These are phyloP conservation scores for Picathartes gymnocephalus DNA, from an alignment of 2,113 vertebrate genomes.

Conservation along the genomic window DNA sequence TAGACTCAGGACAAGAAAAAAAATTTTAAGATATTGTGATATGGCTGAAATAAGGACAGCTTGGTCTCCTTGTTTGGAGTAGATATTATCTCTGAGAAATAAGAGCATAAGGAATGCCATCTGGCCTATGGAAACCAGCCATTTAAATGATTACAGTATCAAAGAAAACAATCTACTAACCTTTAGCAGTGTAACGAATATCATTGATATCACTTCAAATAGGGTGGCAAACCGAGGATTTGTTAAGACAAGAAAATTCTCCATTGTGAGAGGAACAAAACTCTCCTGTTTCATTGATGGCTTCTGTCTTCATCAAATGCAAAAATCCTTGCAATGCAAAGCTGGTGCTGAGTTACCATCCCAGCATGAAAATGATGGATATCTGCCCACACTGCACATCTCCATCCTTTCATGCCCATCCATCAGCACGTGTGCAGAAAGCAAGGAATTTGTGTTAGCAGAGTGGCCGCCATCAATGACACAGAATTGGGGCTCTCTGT, in stretches of 20 bases:
- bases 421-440: neutral
- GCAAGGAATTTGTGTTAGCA: neutral
- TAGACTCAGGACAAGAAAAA: neutral
- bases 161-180: neutral
- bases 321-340: neutral
- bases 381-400: neutral
- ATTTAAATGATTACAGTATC: neutral
- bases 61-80: neutral
- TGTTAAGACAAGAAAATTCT: neutral
- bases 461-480: neutral
- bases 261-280: neutral
- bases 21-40: neutral
- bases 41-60: neutral
- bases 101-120: neutral
- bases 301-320: neutral
- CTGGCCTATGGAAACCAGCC: neutral
- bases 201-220: neutral
- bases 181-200: neutral
- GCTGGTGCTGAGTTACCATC: neutral
- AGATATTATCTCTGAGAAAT: neutral
- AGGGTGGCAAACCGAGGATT: neutral
- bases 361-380: neutral
- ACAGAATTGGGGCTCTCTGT: neutral
- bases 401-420: neutral
- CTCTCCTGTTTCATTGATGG: neutral